Conservation (phyloP, 2,888 invertebrate species). For the Hypolimnas misippus region DNA sequence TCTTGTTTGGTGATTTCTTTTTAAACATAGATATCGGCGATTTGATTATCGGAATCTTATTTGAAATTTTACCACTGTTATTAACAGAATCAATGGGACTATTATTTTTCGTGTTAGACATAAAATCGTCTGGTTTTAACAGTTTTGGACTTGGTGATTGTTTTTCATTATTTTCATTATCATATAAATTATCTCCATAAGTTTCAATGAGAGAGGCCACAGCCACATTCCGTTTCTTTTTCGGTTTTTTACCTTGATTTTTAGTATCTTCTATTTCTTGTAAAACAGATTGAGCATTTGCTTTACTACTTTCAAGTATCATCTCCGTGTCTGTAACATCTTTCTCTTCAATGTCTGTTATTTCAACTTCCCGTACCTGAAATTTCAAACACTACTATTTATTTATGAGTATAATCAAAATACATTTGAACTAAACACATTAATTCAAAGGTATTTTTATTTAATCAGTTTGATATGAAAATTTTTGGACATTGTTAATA, state of each 20-base stretch:
- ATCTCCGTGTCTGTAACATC: constrained; percentile 31
- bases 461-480: no score
- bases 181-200: constrained; percentile 29
- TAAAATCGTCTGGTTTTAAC: constrained; percentile 51
- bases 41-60: constrained; percentile 7
- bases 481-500: no score
- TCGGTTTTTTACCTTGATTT: constrained; percentile 33
- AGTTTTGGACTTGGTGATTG: constrained; percentile 36
- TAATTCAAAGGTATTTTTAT: no score
- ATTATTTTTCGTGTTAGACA: constrained; percentile 21
- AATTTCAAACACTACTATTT: no score
- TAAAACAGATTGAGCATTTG: neutral
- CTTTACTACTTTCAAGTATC: constrained; percentile 27
- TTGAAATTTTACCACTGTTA: constrained; percentile 6
- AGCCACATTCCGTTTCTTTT: constrained; percentile 55
- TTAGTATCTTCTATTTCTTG: neutral
- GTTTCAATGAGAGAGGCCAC: constrained; percentile 53
- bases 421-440: no score
- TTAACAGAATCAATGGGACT: neutral
- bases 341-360: constrained; percentile 31
- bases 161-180: constrained; percentile 13
- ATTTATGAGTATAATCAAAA: no score
- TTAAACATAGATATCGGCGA: constrained; percentile 36
- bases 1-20: constrained; percentile 30
- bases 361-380: constrained; percentile 51